Evolutionary conservation across 2,113 vertebrate species (phyloP).

Genomic region (Bungarus multicinctus): DNA sequence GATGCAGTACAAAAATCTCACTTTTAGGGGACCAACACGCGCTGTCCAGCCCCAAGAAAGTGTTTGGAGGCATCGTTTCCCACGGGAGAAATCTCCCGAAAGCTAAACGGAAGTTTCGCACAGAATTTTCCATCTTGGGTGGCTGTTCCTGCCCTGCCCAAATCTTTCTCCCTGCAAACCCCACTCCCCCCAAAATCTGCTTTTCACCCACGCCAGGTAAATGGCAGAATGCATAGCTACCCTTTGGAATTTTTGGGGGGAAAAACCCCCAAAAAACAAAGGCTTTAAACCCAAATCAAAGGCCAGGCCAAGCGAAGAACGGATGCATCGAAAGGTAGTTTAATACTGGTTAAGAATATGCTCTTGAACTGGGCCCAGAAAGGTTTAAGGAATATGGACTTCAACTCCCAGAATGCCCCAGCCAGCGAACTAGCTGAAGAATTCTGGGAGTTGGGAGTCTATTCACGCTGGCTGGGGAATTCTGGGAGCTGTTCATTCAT

Average conservation of each 20-base stretch:
- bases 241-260: neutral
- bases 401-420: neutral
- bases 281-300: neutral
- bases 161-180: neutral
- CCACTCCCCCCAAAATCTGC: no score
- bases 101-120: neutral
- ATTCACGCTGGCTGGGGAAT: neutral
- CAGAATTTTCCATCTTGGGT: slow-evolving; percentile 42
- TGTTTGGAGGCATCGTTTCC: neutral
- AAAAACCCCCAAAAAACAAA: neutral
- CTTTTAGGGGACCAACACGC: slow-evolving; percentile 39
- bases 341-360: neutral
- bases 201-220: neutral
- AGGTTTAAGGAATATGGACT: neutral
- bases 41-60: neutral
- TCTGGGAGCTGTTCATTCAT: neutral
- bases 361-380: neutral
- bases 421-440: no score
- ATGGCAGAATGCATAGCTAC: fast-evolving
- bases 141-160: neutral
- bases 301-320: neutral
- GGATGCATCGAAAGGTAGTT: neutral
- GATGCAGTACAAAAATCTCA: slow-evolving; percentile 30
- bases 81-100: neutral
- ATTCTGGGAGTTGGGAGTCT: neutral